A percentile compares a stretch with the other conserved stretches of the same genome.
Evolutionary conservation across 2,113 vertebrate species (phyloP).

Genomic region (Aldabrachelys gigantea): DNA sequence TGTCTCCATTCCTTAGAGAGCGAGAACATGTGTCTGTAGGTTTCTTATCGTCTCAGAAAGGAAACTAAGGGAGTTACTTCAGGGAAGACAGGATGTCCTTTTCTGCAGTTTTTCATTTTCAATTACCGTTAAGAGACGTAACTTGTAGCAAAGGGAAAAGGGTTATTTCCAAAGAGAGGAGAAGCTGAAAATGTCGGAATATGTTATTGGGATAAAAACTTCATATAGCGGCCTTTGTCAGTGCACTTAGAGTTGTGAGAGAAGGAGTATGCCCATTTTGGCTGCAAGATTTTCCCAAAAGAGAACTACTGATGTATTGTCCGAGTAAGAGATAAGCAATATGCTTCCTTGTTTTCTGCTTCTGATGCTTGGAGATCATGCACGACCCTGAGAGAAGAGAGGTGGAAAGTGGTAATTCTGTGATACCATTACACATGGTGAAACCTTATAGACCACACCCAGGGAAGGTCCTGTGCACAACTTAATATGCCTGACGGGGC

Average conservation of each 20-base stretch:
- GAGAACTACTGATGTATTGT: not conserved
- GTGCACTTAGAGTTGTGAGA: not conserved
- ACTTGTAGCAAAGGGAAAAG: constrained; percentile 12
- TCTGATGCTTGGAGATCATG: accelerated
- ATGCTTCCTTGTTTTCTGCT: accelerated
- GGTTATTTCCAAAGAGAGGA: not conserved
- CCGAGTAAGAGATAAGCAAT: not conserved
- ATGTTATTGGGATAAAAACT: not conserved
- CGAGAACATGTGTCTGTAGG: not conserved
- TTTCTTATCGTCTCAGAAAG: constrained; percentile 52
- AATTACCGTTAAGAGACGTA: constrained; percentile 19
- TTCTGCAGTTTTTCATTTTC: constrained; percentile 45
- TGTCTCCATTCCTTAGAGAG: constrained; percentile 16
- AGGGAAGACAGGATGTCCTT: constrained; percentile 47
- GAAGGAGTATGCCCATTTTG: accelerated
- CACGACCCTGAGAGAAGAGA: not conserved
- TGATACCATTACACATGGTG: not conserved
- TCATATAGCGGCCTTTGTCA: not conserved
- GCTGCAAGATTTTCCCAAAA: not conserved
- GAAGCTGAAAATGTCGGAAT: not conserved
- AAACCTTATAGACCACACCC: accelerated
- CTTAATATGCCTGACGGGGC: not conserved
- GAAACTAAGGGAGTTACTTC: constrained; percentile 44
- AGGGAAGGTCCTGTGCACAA: not conserved
- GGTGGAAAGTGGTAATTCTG: not conserved